Evolutionary conservation across 2,113 vertebrate genomes (phyloP).

Genomic region (Xenus cinereus): DNA sequence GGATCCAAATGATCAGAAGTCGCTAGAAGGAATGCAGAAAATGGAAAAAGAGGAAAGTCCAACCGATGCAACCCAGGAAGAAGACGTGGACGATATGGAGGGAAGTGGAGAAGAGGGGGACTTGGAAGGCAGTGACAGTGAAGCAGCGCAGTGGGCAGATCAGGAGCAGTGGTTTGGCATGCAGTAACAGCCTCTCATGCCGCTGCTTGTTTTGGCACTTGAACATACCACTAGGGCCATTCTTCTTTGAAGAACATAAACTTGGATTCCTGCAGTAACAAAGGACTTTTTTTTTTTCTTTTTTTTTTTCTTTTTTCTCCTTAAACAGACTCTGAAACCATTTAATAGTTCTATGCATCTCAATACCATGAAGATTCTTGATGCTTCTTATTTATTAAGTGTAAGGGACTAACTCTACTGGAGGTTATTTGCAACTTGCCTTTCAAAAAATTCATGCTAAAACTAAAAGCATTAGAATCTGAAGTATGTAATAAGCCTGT

Average conservation of each 20-base stretch:
- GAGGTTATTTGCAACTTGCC: background rate
- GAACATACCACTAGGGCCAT: background rate
- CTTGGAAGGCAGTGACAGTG: constrained; percentile 96
- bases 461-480: background rate
- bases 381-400: constrained; percentile 44
- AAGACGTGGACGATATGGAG: constrained; percentile 98
- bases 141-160: constrained; percentile 97
- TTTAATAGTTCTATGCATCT: background rate
- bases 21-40: constrained; percentile 97
- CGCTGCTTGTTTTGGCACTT: background rate
- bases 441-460: background rate
- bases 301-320: background rate
- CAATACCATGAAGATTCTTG: background rate
- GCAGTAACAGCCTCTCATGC: constrained; percentile 77
- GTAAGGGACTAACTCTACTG: background rate
- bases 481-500: background rate
- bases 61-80: constrained; percentile 93
- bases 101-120: constrained; percentile 98
- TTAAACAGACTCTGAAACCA: background rate
- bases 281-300: background rate
- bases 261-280: background rate
- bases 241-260: background rate
- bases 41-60: constrained; percentile 99
- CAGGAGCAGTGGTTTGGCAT: constrained; percentile 99
- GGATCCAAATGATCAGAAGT: constrained; percentile 99